Conservation (phyloP, 2,888 invertebrate genomes). For the Phengaris arion region DNA sequence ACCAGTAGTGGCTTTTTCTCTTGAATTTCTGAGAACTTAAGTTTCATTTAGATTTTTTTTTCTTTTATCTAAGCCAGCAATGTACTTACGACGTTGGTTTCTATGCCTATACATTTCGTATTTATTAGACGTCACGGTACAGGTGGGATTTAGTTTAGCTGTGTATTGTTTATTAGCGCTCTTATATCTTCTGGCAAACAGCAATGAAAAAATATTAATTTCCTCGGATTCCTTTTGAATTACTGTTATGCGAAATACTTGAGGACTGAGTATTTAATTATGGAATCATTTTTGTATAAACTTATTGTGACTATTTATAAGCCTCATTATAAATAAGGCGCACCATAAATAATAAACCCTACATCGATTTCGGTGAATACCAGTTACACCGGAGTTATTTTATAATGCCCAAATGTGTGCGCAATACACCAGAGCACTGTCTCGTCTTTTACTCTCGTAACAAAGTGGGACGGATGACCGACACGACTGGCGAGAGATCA, state of each 20-base stretch:
- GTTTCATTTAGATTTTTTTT: not conserved
- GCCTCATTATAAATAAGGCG: no score
- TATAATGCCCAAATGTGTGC: no score
- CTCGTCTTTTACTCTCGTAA: no score
- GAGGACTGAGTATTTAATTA: not conserved
- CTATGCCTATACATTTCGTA: not conserved
- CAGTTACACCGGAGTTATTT: no score
- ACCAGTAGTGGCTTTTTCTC: no score
- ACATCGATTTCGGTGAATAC: no score
- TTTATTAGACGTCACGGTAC: conserved; percentile 10
- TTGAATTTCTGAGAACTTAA: not conserved
- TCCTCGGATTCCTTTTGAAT: not conserved
- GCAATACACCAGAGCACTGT: no score
- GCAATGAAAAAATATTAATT: conserved; percentile 14
- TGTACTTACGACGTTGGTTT: not conserved
- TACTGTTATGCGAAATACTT: not conserved
- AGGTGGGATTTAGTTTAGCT: conserved; percentile 6
- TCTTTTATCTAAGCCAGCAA: not conserved
- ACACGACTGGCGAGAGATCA: no score
- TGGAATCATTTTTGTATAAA: not conserved
- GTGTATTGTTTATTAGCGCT: conserved; percentile 12
- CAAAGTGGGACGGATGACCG: no score
- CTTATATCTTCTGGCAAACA: not conserved
- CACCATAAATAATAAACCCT: no score
- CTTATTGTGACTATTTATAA: no score